A percentile compares a stretch with the other conserved stretches of the same genome.
phyloP scores from a whole-genome alignment of 2,113 vertebrate genomes.

The Siniperca chuatsi region DNA sequence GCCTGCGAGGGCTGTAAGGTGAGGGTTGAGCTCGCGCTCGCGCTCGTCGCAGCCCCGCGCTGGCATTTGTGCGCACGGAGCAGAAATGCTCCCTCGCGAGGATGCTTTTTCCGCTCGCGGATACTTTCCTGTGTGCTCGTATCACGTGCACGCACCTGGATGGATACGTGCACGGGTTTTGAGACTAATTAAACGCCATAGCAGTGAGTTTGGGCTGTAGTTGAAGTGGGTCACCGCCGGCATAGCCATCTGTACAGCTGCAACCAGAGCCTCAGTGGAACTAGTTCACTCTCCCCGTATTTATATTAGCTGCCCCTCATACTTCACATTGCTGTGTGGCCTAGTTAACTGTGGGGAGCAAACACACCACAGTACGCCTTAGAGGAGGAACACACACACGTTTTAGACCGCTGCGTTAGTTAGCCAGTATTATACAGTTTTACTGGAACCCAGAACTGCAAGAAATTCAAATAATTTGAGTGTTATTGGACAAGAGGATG shows the following conservation, averaged over 20 bases:
- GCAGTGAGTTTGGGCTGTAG: not conserved
- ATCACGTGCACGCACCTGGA: no score
- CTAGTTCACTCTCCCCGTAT: slow-evolving; percentile 59
- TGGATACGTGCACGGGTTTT: no score
- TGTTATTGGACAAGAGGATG: not conserved
- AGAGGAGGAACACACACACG: not conserved
- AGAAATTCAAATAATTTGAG: not conserved
- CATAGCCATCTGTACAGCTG: slow-evolving; percentile 6
- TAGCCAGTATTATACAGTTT: not conserved
- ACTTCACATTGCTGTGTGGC: slow-evolving; percentile 53
- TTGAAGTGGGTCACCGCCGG: slow-evolving; percentile 60
- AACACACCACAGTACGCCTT: not conserved
- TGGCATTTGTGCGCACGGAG: no score
- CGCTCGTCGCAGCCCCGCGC: no score
- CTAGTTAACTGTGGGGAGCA: slow-evolving; percentile 61
- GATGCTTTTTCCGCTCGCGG: no score
- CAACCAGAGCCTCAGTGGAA: slow-evolving; percentile 39
- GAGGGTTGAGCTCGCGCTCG: slow-evolving; percentile 60
- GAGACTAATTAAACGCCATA: no score
- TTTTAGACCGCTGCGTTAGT: not conserved
- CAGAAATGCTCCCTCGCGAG: no score
- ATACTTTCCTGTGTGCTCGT: no score
- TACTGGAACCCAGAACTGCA: not conserved
- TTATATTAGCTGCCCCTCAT: slow-evolving; percentile 30
- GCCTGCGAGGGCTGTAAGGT: slow-evolving; percentile 99